Conservation (phyloP, 2,113 vertebrate genomes). For the Psilopogon haemacephalus region DNA sequence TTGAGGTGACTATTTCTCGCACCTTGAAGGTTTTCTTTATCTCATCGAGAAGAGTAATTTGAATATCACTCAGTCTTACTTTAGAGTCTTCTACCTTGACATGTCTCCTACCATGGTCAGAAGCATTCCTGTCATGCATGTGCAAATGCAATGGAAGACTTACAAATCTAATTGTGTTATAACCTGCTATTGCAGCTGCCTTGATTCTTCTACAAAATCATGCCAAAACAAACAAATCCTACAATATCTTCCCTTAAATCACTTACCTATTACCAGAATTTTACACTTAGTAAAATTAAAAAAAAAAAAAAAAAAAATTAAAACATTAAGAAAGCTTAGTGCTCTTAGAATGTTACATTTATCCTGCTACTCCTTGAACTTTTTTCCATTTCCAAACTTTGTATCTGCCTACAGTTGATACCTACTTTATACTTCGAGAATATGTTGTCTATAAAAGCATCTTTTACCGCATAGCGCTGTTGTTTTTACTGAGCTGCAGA, state of each 20-base stretch:
- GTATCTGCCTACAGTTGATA: background rate
- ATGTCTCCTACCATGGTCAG: background rate
- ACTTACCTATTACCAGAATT: background rate
- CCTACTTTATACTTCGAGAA: background rate
- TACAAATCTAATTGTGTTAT: background rate
- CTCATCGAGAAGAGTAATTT: background rate
- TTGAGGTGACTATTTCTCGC: background rate
- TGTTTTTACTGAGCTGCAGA: background rate
- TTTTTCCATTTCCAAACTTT: background rate
- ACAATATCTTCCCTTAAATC: fast-evolving
- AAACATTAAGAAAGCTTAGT: fast-evolving
- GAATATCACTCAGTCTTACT: background rate
- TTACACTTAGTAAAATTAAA: background rate
- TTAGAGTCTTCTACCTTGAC: background rate
- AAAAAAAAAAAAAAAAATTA: no score
- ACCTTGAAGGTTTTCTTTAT: background rate
- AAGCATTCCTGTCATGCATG: background rate
- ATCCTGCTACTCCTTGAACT: background rate
- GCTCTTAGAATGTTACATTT: background rate
- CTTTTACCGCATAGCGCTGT: background rate
- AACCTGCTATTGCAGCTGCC: background rate
- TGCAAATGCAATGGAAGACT: background rate
- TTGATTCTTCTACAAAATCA: background rate
- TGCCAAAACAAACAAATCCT: background rate
- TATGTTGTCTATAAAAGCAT: background rate